These are phyloP conservation scores for Orius insidiosus DNA, from an alignment of 1,140 invertebrate genomes.

Conservation along the genomic window DNA sequence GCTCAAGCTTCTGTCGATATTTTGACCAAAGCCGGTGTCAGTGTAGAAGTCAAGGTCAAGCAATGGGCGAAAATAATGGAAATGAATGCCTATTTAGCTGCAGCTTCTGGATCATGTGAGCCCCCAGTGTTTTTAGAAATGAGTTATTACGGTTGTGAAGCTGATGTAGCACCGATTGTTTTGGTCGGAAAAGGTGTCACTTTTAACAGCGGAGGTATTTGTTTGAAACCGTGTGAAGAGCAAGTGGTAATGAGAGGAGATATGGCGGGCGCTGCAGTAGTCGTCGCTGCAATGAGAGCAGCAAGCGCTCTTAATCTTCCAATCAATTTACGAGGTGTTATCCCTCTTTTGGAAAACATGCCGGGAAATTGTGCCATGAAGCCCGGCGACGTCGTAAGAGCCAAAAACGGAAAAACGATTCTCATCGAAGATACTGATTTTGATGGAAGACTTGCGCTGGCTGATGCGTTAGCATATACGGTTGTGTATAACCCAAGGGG, in stretches of 20 bases:
- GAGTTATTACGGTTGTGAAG: conserved; percentile 24
- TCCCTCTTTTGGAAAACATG: conserved; percentile 78
- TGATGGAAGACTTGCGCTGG: conserved; percentile 42
- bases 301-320: conserved; percentile 49
- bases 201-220: conserved; percentile 77
- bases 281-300: conserved; percentile 49
- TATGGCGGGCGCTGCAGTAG: conserved; percentile 75
- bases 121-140: conserved; percentile 33
- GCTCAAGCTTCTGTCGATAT: conserved; percentile 30
- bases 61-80: conserved; percentile 37
- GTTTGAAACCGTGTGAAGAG: conserved; percentile 50
- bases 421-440: conserved; percentile 46
- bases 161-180: conserved; percentile 26
- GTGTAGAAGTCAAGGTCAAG: conserved; percentile 25
- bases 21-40: conserved; percentile 28
- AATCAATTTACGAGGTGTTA: conserved; percentile 51
- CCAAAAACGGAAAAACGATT: conserved; percentile 59
- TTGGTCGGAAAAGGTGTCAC: conserved; percentile 47
- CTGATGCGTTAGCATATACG: conserved; percentile 44
- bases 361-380: conserved; percentile 64
- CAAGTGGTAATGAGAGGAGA: conserved; percentile 75
- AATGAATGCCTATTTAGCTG: conserved; percentile 43
- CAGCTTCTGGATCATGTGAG: conserved; percentile 39
- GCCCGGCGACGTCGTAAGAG: conserved; percentile 72
- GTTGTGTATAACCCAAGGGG: conserved; percentile 36